phyloP scores from a whole-genome alignment of 1,140 invertebrate genomes.

The Sarcophaga bullata region DNA sequence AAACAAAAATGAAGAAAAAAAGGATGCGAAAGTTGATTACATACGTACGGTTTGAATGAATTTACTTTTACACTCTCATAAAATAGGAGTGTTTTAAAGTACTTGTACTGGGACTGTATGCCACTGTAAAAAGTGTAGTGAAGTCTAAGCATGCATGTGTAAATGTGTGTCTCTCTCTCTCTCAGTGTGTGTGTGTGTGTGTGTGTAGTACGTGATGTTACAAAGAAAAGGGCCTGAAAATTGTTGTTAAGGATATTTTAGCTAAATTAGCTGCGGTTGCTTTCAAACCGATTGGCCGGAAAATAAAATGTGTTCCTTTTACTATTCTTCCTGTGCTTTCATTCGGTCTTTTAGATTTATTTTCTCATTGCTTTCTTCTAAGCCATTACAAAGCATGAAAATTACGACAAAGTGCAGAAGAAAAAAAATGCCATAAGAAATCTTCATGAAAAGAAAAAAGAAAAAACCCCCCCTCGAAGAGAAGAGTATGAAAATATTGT shows the following conservation, averaged over 20 bases:
- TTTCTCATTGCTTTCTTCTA: background rate
- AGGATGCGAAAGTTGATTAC: background rate
- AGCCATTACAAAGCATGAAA: conserved; percentile 2
- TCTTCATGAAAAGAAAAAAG: background rate
- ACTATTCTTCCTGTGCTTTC: conserved; percentile 1
- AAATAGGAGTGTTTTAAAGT: conserved; percentile 9
- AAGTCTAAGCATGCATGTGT: no score
- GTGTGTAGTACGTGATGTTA: background rate
- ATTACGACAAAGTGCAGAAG: conserved; percentile 32
- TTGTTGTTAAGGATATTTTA: conserved; percentile 28
- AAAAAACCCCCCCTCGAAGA: no score
- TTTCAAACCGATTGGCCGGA: conserved; percentile 36
- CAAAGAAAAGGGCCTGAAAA: conserved; percentile 15
- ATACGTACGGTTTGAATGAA: background rate
- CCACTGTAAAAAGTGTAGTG: background rate
- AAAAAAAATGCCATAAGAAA: conserved; percentile 9
- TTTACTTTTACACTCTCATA: background rate
- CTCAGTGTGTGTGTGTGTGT: background rate
- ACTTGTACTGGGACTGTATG: background rate
- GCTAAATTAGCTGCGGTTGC: conserved; percentile 38
- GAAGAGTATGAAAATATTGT: background rate
- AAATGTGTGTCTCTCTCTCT: no score
- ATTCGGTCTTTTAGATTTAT: background rate
- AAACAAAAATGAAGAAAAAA: background rate
- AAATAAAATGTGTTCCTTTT: conserved; percentile 35